phyloP scores from a whole-genome alignment of 2,888 invertebrate species.

The Panzeria rudis region DNA sequence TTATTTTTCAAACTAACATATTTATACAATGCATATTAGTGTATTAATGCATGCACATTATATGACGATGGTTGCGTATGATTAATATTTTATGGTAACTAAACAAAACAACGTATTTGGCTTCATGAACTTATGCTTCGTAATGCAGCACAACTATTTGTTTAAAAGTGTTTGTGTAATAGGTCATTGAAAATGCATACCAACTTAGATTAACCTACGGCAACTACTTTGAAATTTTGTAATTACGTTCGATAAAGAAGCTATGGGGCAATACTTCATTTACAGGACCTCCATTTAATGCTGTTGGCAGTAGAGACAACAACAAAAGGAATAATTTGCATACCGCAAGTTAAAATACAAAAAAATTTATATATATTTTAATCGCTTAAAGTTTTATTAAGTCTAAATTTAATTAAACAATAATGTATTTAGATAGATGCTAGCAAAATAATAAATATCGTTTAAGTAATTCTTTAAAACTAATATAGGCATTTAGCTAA shows the following conservation, averaged over 20 bases:
- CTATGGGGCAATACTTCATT: constrained; percentile 51
- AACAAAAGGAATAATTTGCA: not conserved
- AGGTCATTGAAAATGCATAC: constrained; percentile 58
- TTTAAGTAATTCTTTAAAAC: too few relatives aligned
- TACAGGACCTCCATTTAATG: constrained; percentile 7
- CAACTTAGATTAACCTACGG: constrained; percentile 50
- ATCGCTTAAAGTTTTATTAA: not conserved
- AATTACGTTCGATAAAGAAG: constrained; percentile 60
- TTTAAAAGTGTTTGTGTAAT: constrained; percentile 15
- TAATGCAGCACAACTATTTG: constrained; percentile 8
- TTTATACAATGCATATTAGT: not conserved
- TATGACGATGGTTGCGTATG: constrained; percentile 37
- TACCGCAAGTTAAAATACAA: constrained; percentile 1
- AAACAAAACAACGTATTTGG: constrained; percentile 33
- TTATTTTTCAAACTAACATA: not conserved
- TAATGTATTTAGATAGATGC: not conserved
- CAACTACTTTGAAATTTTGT: constrained; percentile 61
- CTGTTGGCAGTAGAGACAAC: constrained; percentile 9
- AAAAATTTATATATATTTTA: not conserved
- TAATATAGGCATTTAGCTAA: too few relatives aligned
- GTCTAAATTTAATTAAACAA: not conserved
- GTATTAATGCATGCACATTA: not conserved
- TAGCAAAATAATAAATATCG: not conserved
- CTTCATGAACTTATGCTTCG: constrained; percentile 21
- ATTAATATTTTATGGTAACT: constrained; percentile 56